phyloP scores from a whole-genome alignment of 2,797 vertebrate genomes.

The Hirundo rustica region DNA sequence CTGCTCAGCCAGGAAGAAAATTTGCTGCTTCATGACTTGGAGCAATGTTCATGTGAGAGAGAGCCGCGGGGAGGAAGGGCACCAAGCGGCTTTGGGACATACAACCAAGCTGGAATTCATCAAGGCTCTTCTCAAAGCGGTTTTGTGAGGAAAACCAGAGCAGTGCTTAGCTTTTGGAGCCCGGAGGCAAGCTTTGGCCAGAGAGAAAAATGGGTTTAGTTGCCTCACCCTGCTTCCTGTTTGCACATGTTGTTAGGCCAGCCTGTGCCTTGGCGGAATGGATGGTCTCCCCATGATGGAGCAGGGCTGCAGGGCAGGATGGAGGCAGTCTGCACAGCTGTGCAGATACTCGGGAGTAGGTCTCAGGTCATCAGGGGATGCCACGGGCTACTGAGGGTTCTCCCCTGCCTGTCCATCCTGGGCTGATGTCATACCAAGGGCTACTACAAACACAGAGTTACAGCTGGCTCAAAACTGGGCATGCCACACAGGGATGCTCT shows the following conservation, averaged over 20 bases:
- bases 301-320: not conserved
- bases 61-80: not conserved
- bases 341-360: not conserved
- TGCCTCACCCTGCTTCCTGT: not conserved
- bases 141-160: slow-evolving; percentile 50
- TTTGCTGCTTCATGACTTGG: slow-evolving; percentile 37
- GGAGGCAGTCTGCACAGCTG: not conserved
- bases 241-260: not conserved
- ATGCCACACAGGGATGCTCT: not conserved
- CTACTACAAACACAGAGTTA: not conserved
- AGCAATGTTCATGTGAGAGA: not conserved
- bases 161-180: slow-evolving; percentile 16
- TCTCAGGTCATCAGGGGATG: not conserved
- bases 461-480: not conserved
- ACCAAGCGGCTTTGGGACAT: not conserved
- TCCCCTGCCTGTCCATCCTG: not conserved
- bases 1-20: not conserved
- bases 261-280: accelerated
- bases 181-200: not conserved
- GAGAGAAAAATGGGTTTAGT: slow-evolving; percentile 18
- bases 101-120: slow-evolving; percentile 29
- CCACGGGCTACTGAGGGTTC: not conserved
- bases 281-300: not conserved
- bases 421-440: not conserved
- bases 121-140: slow-evolving; percentile 44